Percentiles rank a stretch among this genome's conserved stretches.
phyloP scores from a whole-genome alignment of 2,888 invertebrate species.

The Atrina japonica region DNA sequence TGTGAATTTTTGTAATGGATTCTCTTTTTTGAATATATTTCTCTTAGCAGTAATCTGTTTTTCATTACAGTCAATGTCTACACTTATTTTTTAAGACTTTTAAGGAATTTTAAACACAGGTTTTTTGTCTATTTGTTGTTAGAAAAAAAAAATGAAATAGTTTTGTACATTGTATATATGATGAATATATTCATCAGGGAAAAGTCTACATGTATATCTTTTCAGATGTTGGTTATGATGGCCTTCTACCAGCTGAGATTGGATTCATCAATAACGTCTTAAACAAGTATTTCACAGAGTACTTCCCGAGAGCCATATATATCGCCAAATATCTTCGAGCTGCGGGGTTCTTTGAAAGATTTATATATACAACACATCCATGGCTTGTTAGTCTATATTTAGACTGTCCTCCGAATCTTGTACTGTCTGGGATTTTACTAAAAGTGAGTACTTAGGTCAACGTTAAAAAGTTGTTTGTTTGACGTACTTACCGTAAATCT shows the following conservation, averaged over 20 bases:
- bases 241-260: conserved; percentile 47
- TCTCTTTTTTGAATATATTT: too few species aligned
- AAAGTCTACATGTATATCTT: neutral
- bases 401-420: conserved; percentile 72
- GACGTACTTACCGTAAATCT: too few species aligned
- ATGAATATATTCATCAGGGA: neutral
- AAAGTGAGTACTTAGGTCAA: conserved; percentile 18
- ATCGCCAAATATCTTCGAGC: conserved; percentile 52
- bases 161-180: neutral
- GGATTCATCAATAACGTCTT: conserved; percentile 72
- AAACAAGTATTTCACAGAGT: conserved; percentile 74
- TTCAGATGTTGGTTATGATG: conserved; percentile 74
- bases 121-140: too few species aligned
- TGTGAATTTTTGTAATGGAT: too few species aligned
- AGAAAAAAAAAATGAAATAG: too few species aligned
- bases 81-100: too few species aligned
- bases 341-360: conserved; percentile 65
- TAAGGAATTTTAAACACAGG: too few species aligned
- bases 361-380: conserved; percentile 78
- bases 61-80: too few species aligned
- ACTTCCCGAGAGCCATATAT: conserved; percentile 71
- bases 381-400: conserved; percentile 76
- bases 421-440: conserved; percentile 50
- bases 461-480: neutral
- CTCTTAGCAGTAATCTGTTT: too few species aligned